phyloP scores from a whole-genome alignment of 2,113 vertebrate species.

The Cheilinus undulatus region DNA sequence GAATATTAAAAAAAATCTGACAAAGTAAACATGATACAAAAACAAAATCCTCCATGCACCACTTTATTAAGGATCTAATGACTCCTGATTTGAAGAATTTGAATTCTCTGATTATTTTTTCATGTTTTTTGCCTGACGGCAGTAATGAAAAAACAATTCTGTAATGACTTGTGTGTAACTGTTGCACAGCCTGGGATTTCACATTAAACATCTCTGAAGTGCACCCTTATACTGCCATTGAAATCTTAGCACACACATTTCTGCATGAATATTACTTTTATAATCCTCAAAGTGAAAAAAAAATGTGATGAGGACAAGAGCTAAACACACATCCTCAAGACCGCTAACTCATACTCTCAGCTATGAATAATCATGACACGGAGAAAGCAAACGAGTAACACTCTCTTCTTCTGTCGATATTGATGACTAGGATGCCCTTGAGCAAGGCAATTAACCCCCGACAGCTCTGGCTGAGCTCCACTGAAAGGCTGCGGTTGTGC shows the following conservation, averaged over 20 bases:
- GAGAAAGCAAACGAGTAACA: conserved; percentile 40
- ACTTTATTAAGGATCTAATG: too few relatives aligned
- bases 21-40: too few relatives aligned
- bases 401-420: conserved; percentile 32
- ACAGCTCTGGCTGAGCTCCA: conserved; percentile 1
- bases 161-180: too few relatives aligned
- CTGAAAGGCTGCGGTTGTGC: conserved; percentile 39
- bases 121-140: too few relatives aligned
- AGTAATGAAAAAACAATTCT: too few relatives aligned
- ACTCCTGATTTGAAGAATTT: too few relatives aligned
- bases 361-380: conserved; percentile 35
- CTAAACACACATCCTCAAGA: conserved; percentile 2
- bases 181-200: not conserved
- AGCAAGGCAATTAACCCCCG: conserved; percentile 35
- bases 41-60: too few relatives aligned
- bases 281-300: not conserved
- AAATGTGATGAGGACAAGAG: not conserved
- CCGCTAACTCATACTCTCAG: conserved; percentile 32
- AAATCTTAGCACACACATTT: too few relatives aligned
- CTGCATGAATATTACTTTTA: not conserved
- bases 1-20: too few relatives aligned
- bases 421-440: conserved; percentile 38
- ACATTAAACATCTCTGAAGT: not conserved
- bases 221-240: not conserved
- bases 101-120: too few relatives aligned